Percentiles rank a stretch among this genome's conserved stretches.
These are phyloP conservation scores for Leptinotarsa lineolata DNA, from an alignment of 1,140 invertebrate genomes.

Conservation along the genomic window DNA sequence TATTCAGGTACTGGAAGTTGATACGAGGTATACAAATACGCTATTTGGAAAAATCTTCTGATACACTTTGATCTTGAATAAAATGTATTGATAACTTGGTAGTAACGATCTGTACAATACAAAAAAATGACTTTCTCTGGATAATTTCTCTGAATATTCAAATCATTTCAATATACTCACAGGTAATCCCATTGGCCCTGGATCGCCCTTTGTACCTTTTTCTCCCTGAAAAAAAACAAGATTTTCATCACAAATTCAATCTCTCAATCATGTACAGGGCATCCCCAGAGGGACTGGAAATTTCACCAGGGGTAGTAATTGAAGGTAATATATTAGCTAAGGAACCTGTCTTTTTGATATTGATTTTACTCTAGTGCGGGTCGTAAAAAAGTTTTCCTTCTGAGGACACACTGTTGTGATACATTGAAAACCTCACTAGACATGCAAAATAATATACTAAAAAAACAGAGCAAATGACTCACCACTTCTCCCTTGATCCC, in stretches of 20 bases:
- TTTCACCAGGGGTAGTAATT: not conserved
- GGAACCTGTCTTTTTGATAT: no score
- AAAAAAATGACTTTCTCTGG: not conserved
- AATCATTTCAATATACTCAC: constrained; percentile 65
- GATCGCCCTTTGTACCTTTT: constrained; percentile 86
- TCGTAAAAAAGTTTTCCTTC: constrained; percentile 15
- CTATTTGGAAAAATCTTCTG: not conserved
- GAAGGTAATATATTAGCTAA: no score
- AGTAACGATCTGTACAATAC: no score
- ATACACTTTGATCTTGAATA: not conserved
- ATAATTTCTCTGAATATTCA: not conserved
- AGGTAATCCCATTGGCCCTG: constrained; percentile 92
- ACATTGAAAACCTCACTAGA: not conserved
- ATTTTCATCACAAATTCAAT: not conserved
- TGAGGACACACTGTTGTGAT: constrained; percentile 12
- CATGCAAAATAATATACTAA: not conserved
- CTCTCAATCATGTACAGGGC: not conserved
- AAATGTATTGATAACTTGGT: not conserved
- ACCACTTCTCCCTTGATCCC: constrained; percentile 88
- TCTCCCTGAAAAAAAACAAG: constrained; percentile 72
- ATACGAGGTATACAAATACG: not conserved
- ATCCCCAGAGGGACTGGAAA: constrained; percentile 17
- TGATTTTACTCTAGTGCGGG: not conserved
- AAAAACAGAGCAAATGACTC: constrained; percentile 46
- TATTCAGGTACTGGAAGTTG: no score